Base-by-base conservation (phyloP, 2,888 invertebrate species). In the Cetonia aurata region DNA sequence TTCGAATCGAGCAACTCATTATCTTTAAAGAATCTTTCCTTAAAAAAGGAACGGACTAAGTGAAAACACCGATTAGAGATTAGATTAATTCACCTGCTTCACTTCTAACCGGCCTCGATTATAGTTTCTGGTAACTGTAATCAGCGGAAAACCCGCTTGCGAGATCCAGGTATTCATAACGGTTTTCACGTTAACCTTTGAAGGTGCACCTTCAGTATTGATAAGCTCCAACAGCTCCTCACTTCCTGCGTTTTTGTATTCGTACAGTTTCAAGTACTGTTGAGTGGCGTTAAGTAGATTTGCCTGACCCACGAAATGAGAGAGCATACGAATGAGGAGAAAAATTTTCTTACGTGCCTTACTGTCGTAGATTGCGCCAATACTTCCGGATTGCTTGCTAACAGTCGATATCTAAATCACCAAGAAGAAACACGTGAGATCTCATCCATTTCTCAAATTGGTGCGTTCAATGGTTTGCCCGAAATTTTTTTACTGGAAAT, bases 281-380 rank as follows among this genome's bases (percentile, higher is more conserved):
- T 89, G 89, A 12, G 93, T 86, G 8, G 92, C 93, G 74, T n/a
- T n/a, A n/a, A n/a, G n/a, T n/a, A n/a, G n/a, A 86, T 84, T 73
- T 89, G 87, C 83, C 95, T 93, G 90, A 0, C 96, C 96, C 25
- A 98, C 88, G 84, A 95, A 93, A 80, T 92, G 87, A 75, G 91
- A 90, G 93, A 98, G 95, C 98, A 98, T 98, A 55, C 96, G 88
- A 72, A 98, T 89, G 53, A 98, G 88, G 0, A 91, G 89, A 0
- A 94, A 91, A 0, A 95, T 96, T 85, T 96, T 96, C 73, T 90
- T 89, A 83, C 96, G 96, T 0, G 95, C 93, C 76, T 96, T 95
- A 67, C 90, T 88, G 82, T 96, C 95, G 83, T 96, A 96, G 59
- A 93, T 85, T 95, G 25, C 93, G 0, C 87, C 87, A 69, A 96